Conservation (phyloP, 2,113 vertebrate species). For the Neotragus moschatus region DNA sequence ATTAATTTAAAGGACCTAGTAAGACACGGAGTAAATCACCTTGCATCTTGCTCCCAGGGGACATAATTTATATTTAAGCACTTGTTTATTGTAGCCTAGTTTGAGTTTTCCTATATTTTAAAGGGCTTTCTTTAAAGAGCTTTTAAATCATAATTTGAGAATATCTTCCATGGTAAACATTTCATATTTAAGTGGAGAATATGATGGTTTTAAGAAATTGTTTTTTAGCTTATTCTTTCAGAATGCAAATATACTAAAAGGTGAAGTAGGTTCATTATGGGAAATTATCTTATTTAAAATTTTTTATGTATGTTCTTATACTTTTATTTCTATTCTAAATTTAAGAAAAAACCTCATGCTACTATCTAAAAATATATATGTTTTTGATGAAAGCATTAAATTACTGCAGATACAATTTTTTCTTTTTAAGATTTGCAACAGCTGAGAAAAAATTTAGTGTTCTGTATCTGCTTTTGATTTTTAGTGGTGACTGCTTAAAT, state of each 20-base stretch:
- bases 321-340: background rate
- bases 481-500: slow-evolving; percentile 70
- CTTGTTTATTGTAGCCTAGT: background rate
- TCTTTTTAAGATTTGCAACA: slow-evolving; percentile 55
- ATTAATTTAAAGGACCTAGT: background rate
- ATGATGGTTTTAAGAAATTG: background rate
- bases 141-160: background rate
- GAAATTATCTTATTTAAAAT: background rate
- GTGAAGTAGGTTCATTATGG: background rate
- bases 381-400: background rate
- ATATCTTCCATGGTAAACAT: background rate
- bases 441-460: slow-evolving; percentile 49
- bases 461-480: slow-evolving; percentile 63
- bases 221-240: background rate
- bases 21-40: background rate
- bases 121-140: background rate
- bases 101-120: background rate
- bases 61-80: background rate
- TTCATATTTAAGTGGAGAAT: background rate
- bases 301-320: background rate
- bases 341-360: background rate
- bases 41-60: background rate
- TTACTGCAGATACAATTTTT: background rate
- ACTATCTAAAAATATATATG: background rate
- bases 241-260: background rate